Base-by-base conservation (phyloP, 2,113 vertebrate genomes). In the Grammomys dolichurus region DNA sequence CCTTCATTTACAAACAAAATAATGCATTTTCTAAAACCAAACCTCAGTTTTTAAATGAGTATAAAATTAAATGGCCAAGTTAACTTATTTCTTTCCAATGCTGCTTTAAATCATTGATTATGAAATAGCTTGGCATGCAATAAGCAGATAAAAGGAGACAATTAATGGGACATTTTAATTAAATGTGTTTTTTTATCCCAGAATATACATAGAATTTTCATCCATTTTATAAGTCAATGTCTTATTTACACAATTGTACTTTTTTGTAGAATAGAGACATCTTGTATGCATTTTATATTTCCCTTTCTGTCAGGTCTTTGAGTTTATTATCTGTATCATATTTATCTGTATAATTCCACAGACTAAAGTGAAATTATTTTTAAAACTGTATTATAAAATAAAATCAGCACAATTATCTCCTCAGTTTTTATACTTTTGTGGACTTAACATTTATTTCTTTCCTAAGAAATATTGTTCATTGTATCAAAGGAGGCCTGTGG, bases 331-430 rank as follows among this genome's bases (percentile, higher is more conserved):
- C 76, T 93, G 22, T 75, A n/a, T 54, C 33, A 70, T 96, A 84
- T 17, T 87, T 17, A 88, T 94, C 46, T 95, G 5, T 67, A 48
- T 20, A 58, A 43, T 22, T 36, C 20, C 5, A 76, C 85, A 89
- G 24, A 91, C 46, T 2, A 89, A n/a, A 89, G 40, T 80, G 84
- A 85, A 73, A 91, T 92, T 95, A 90, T 73, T 92, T 94, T 91
- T 46, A 75, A 95, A 67, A 77, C 7, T 81, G 3, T 7, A 65
- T 65, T 81, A 91, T 58, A 91, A 69, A 90, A 60, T 72, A 81
- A 3, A 81, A 46, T 24, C 85, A 94, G 16, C 40, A 63, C 51
- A 87, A 78, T 20, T 75, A 33, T 75, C 46, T 8, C 2, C 40
- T 81, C 73, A 65, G 20, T 70, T 70, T 67, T 80, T 2, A 89